phyloP scores from a whole-genome alignment of 2,888 invertebrate genomes.

The Limnephilus rhombicus region DNA sequence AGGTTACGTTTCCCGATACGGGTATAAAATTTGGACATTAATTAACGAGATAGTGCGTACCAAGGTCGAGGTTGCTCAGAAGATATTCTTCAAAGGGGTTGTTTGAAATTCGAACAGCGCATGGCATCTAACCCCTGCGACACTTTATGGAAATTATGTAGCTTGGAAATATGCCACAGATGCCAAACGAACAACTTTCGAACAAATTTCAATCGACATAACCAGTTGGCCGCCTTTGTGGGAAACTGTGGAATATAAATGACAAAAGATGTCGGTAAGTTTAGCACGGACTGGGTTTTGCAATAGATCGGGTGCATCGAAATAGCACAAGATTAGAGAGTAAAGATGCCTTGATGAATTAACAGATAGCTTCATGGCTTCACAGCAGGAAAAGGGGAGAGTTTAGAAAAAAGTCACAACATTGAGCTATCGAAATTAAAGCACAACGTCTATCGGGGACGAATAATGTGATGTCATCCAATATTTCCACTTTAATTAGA shows the following conservation, averaged over 20 bases:
- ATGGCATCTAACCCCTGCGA: not conserved
- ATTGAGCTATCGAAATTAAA: no score
- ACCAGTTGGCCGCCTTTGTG: not conserved
- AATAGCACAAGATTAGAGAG: not conserved
- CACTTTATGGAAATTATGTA: not conserved
- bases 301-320: not conserved
- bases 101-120: not conserved
- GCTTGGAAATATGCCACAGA: not conserved
- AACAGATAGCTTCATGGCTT: no score
- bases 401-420: no score
- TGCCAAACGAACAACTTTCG: not conserved
- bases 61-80: not conserved
- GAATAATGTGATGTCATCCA: no score
- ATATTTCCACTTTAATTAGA: no score
- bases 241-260: not conserved
- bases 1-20: not conserved
- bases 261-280: no score
- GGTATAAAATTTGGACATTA: not conserved
- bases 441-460: no score
- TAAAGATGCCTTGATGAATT: not conserved
- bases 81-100: not conserved
- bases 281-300: not conserved
- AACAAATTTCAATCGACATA: not conserved
- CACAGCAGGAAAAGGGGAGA: no score
- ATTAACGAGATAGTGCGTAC: not conserved